Conservation (phyloP, 2,888 invertebrate species). For the Girardia tigrina region DNA sequence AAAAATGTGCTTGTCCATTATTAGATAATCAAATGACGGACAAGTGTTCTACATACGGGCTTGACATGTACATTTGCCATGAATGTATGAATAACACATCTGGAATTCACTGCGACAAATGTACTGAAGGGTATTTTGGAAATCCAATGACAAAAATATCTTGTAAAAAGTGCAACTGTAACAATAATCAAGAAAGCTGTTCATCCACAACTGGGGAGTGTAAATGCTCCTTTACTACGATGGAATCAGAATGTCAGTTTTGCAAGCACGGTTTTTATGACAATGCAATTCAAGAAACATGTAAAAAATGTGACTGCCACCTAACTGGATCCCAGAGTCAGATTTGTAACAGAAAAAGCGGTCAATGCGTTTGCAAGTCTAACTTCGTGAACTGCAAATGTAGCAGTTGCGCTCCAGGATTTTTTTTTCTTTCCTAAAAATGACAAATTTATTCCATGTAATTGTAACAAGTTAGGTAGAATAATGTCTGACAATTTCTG, state of each 20-base stretch:
- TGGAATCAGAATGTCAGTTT: neutral
- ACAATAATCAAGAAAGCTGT: conserved; percentile 17
- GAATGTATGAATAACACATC: neutral
- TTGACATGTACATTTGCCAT: neutral
- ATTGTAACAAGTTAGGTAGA: conserved; percentile 20
- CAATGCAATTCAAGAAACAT: neutral
- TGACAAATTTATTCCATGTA: conserved; percentile 9
- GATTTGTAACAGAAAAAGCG: neutral
- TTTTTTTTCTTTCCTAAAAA: conserved; percentile 6
- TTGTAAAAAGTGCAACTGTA: neutral
- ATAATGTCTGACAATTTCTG: neutral
- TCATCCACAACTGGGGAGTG: neutral
- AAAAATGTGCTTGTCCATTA: conserved; percentile 83
- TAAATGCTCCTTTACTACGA: conserved; percentile 15
- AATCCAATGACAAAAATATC: neutral
- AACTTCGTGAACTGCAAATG: neutral
- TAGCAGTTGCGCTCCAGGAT: neutral
- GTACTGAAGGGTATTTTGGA: conserved; percentile 4
- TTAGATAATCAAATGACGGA: neutral
- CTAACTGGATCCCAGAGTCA: neutral
- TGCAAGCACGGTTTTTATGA: neutral
- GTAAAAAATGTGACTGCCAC: conserved; percentile 10
- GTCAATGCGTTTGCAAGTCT: conserved; percentile 12
- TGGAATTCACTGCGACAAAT: neutral
- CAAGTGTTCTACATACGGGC: neutral